Conservation (phyloP, 2,797 vertebrate genomes). For the Eidolon dupreanum region DNA sequence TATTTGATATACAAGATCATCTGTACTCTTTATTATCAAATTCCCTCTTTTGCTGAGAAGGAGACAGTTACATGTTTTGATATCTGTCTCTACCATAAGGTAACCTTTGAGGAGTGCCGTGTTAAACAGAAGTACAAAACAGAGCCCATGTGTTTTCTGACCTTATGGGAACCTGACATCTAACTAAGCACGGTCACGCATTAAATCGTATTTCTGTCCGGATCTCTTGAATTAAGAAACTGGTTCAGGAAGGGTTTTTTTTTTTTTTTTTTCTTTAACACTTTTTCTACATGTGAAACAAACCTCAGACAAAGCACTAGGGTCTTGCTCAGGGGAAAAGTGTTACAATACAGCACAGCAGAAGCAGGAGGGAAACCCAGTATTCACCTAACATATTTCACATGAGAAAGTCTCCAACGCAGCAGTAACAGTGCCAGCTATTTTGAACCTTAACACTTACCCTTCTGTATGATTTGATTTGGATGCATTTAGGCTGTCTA, state of each 20-base stretch:
- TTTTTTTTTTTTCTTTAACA: conserved; percentile 1
- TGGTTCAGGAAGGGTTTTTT: conserved; percentile 43
- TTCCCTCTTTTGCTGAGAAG: conserved; percentile 47
- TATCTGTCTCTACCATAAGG: conserved; percentile 24
- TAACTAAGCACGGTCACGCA: conserved; percentile 63
- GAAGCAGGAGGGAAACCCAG: conserved; percentile 48
- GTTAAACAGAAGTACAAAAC: conserved; percentile 53
- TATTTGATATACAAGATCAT: conserved; percentile 4
- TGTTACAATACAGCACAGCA: conserved; percentile 64
- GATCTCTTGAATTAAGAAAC: conserved; percentile 70
- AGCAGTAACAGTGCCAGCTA: neutral
- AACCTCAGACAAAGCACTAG: conserved; percentile 73
- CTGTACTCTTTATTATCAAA: neutral
- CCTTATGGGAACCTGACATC: conserved; percentile 74
- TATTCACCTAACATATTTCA: conserved; percentile 63
- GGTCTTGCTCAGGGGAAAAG: conserved; percentile 70
- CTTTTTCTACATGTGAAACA: conserved; percentile 68
- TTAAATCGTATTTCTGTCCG: conserved; percentile 69
- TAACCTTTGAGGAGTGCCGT: conserved; percentile 59
- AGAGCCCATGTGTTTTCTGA: conserved; percentile 71
- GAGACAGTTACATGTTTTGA: conserved; percentile 48
- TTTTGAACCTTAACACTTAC: conserved; percentile 59
- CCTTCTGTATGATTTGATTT: conserved; percentile 81
- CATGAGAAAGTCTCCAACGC: conserved; percentile 43
- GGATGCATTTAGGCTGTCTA: conserved; percentile 80